Evolutionary conservation across 1,140 invertebrate genomes (phyloP).

Genomic region (Ephestia elutella): DNA sequence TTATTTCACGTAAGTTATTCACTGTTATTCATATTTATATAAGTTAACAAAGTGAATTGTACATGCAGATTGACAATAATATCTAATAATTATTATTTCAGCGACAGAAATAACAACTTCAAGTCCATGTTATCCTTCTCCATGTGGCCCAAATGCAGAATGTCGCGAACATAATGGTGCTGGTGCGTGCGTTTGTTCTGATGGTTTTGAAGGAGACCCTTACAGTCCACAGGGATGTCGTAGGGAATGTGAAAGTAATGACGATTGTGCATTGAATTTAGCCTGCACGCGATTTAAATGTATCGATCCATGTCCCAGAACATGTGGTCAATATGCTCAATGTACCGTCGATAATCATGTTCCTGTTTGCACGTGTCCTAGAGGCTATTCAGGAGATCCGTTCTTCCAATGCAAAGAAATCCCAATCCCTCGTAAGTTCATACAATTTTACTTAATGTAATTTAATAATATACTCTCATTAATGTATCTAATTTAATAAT

Average conservation of each 20-base stretch:
- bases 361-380: constrained; percentile 83
- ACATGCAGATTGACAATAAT: neutral
- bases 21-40: constrained; percentile 6
- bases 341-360: constrained; percentile 84
- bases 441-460: neutral
- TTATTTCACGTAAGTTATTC: constrained; percentile 52
- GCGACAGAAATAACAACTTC: constrained; percentile 68
- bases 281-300: constrained; percentile 85
- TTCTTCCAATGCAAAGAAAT: constrained; percentile 83
- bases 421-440: constrained; percentile 70
- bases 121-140: constrained; percentile 80
- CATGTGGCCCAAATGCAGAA: constrained; percentile 81
- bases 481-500: no score
- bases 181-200: constrained; percentile 81
- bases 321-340: constrained; percentile 82
- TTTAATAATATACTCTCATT: no score
- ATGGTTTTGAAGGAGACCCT: constrained; percentile 82
- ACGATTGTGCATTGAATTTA: constrained; percentile 81
- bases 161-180: constrained; percentile 79
- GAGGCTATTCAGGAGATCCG: constrained; percentile 85
- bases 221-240: constrained; percentile 79
- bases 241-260: constrained; percentile 84
- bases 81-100: constrained; percentile 26
- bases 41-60: neutral
- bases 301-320: constrained; percentile 83